Conservation (phyloP, 2,113 vertebrate species). For the Triplophysa dalaica region DNA sequence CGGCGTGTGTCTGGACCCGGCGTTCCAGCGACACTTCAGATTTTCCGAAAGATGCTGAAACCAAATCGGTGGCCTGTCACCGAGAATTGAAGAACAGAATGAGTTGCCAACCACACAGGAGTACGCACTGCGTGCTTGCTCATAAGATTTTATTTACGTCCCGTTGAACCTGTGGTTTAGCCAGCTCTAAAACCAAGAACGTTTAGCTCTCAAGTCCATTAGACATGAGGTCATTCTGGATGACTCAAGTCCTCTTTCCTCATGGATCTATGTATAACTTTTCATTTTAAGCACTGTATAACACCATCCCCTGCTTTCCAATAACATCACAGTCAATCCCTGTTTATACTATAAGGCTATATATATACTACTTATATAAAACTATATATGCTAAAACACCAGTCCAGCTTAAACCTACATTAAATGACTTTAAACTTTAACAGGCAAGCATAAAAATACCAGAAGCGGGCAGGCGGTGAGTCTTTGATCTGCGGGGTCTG, state of each 20-base stretch:
- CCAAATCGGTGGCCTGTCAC: slow-evolving; percentile 11
- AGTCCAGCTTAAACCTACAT: slow-evolving; percentile 49
- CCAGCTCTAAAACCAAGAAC: slow-evolving; percentile 27
- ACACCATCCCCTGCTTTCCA: not conserved
- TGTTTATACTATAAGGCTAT: not conserved
- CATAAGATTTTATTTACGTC: slow-evolving; percentile 30
- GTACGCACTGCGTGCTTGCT: not conserved
- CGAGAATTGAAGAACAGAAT: not conserved
- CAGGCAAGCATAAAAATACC: slow-evolving; percentile 63
- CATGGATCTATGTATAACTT: slow-evolving; percentile 30
- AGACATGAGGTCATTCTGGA: slow-evolving; percentile 46
- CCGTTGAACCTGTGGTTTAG: slow-evolving; percentile 34
- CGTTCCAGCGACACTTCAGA: slow-evolving; percentile 9
- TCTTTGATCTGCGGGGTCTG: slow-evolving; percentile 56
- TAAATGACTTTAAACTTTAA: slow-evolving; percentile 57
- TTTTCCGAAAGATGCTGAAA: slow-evolving; percentile 26
- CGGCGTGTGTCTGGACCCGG: not conserved
- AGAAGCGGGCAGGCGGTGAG: slow-evolving; percentile 38
- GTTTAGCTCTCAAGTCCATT: slow-evolving; percentile 16
- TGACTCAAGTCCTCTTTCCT: slow-evolving; percentile 29
- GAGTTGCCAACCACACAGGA: slow-evolving; percentile 16
- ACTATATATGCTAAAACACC: not conserved
- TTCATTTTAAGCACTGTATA: slow-evolving; percentile 27
- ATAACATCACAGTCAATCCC: not conserved
- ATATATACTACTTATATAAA: not conserved